Percentiles rank a stretch among this genome's conserved stretches.
phyloP scores from a whole-genome alignment of 1,140 invertebrate species.

The Cydia strobilella region DNA sequence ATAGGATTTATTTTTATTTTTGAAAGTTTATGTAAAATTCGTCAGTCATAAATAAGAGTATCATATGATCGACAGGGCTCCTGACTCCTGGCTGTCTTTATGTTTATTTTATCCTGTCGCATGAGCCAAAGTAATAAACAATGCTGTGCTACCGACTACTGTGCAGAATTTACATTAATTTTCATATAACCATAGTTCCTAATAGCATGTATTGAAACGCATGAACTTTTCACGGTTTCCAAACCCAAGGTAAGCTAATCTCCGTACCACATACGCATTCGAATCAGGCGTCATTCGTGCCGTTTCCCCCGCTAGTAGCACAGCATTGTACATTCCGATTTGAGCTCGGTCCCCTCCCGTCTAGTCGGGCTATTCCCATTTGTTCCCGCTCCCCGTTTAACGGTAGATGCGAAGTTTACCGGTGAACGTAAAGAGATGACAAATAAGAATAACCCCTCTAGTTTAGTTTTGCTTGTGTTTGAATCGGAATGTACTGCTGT shows the following conservation, averaged over 20 bases:
- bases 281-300: slow-evolving; percentile 58
- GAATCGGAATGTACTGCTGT: slow-evolving; percentile 85
- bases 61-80: not conserved
- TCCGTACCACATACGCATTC: not conserved
- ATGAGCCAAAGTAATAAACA: slow-evolving; percentile 39
- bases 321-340: slow-evolving; percentile 78
- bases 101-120: slow-evolving; percentile 11
- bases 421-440: not conserved
- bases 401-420: not conserved
- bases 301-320: slow-evolving; percentile 63
- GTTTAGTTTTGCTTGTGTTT: slow-evolving; percentile 1
- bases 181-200: not conserved
- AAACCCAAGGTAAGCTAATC: slow-evolving; percentile 24
- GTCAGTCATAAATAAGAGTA: not conserved
- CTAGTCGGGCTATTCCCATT: not conserved
- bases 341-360: slow-evolving; percentile 40
- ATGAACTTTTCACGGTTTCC: slow-evolving; percentile 13
- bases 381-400: not conserved
- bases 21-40: slow-evolving; percentile 6
- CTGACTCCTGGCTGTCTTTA: no score
- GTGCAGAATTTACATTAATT: slow-evolving; percentile 31
- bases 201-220: slow-evolving; percentile 23
- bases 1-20: not conserved
- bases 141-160: slow-evolving; percentile 62
- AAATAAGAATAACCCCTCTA: slow-evolving; percentile 30